Base-by-base conservation (phyloP, 2,113 vertebrate species). In the Amphilophus citrinellus region DNA sequence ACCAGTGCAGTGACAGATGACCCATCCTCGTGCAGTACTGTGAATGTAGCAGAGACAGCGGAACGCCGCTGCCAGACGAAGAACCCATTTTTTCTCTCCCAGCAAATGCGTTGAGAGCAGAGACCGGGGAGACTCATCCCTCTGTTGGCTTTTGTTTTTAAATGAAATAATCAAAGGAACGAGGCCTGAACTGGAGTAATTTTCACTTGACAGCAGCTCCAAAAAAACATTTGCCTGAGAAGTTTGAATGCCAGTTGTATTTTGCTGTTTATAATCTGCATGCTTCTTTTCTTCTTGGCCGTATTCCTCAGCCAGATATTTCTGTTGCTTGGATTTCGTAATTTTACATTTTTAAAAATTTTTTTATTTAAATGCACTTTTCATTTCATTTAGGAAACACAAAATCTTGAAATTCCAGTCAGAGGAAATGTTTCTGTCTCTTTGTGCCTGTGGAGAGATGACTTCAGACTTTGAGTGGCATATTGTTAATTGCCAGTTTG, bases 11-110 rank as follows among this genome's bases (percentile, higher is more conserved):
- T 66, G 81, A 80, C 87, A 81, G 86, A 27, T 63, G 61, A 77
- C 47, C 82, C 50, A 22, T 86, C 79, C 79, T 82, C 22, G 61
- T 68, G 59, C 85, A 80, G 82, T 87, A 47, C 80, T 71, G 87
- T 91, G 85, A 88, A 88, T 86, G 88, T 85, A 91, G 91, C 85
- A 71, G 42, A 76, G 76, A 87, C 71, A 24, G 75, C 37, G 7
- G 76, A 9, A 20, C 2, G 35, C 83, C 73, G 84, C 87, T 75
- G 83, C 84, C 89, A 61, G 24, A 86, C 71, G 76, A 90, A 90
- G 61, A 87, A 15, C 56, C 78, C 27, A 44, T 44, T 73, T 73
- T 73, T 73, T 53, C 56, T 57, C 13, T 11, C 24, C 42, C n/a
- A 24, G 7, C 27, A 62, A 77, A 32, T 37, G 4, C 56, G 1